Evolutionary conservation across 2,888 invertebrate genomes (phyloP), one percentile per base, ranked within the genome.

Genomic region (Trichopria drosophilae): DNA sequence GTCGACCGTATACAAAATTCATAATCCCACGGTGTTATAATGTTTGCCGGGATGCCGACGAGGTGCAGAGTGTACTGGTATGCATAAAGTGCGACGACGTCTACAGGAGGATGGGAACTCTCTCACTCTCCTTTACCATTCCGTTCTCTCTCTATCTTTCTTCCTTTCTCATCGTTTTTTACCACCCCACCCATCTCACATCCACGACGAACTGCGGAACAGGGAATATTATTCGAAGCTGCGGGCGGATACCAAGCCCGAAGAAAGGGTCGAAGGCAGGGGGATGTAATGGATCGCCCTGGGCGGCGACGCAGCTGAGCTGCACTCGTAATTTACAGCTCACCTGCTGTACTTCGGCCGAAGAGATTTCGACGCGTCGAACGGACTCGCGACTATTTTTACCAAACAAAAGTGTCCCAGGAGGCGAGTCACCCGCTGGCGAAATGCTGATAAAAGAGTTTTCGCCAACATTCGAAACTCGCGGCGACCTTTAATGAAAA

Each of bases 21-120:
- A 70, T 70, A 68, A 70, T 70, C 63, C 58, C 54, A 55, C 49
- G 58, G 60, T 56, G 64, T 65, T 67, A 65, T 67, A 66, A 68
- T 64, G 65, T 70, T 67, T 64, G 62, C 63, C 51, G 31, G 55
- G 55, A 63, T 58, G 58, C 52, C 59, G 45, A 32, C 5, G 37
- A 49, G 56, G 58, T 53, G 52, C 36, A 35, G 61, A 58, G 43
- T 55, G 54, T 55, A 51, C 53, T 51, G 53, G 54, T 51, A 59
- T 58, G 58, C 61, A 63, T 63, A 62, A 58, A 58, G 56, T 53
- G 60, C 43, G 56, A 53, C 48, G 52, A 57, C 53, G 54, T 53
- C 55, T 40, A 41, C 29, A 42, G 37, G 41, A 44, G 53, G 35
- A 41, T 46, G 47, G 45, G 20, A 32, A 20, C 26, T 44, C 28